These are phyloP conservation scores for Crocuta crocuta DNA, from an alignment of 2,113 vertebrate species.

Conservation along the genomic window DNA sequence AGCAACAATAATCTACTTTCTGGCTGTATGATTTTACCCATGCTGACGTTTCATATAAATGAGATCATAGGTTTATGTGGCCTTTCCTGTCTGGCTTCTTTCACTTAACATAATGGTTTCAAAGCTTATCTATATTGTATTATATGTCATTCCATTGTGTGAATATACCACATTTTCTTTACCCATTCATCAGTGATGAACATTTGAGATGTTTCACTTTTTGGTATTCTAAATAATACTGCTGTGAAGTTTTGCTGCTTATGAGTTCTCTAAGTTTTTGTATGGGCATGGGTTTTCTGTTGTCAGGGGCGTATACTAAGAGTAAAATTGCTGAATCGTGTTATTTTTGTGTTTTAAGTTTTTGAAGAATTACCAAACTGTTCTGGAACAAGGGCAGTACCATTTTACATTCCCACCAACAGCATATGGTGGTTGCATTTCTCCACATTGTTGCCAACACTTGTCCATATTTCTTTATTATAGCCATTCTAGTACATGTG, in stretches of 20 bases:
- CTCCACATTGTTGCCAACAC: neutral
- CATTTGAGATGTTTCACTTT: neutral
- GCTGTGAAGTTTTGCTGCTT: neutral
- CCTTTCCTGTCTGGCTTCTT: neutral
- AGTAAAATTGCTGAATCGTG: neutral
- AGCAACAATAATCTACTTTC: neutral
- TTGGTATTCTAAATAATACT: neutral
- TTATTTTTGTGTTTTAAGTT: neutral
- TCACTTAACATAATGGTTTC: neutral
- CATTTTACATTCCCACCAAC: neutral
- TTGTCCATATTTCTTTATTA: neutral
- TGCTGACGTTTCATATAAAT: neutral
- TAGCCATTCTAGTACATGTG: neutral
- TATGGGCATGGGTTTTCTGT: neutral
- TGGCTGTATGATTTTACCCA: neutral
- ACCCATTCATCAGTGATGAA: neutral
- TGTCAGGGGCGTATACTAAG: neutral
- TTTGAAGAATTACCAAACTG: neutral
- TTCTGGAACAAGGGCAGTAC: neutral
- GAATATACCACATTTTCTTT: neutral
- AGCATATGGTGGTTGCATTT: neutral
- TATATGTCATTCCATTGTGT: neutral
- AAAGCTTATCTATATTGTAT: neutral
- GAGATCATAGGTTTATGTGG: neutral
- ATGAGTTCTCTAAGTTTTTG: neutral